Conservation (phyloP, 37 sponge, comb jelly and placozoan species). For the Diacarnus erythraeanus region DNA sequence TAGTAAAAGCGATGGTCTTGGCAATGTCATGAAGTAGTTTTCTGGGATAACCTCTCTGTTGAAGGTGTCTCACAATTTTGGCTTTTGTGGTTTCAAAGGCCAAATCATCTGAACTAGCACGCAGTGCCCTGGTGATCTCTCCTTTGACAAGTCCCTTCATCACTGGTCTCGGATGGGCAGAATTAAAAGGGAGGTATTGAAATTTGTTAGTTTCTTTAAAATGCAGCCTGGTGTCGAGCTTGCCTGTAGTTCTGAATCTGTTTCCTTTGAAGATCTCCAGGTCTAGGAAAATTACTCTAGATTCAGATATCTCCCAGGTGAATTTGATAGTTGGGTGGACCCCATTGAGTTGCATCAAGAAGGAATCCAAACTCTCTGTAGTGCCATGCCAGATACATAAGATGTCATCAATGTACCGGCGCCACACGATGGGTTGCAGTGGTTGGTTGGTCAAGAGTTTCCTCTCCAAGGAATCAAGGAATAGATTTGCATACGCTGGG, state of each 20-base stretch:
- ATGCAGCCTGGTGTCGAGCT: not conserved
- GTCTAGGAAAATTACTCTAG: not conserved
- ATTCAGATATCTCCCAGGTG: not conserved
- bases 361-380: not conserved
- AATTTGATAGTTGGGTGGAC: too few relatives aligned
- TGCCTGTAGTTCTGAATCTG: not conserved
- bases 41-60: not conserved
- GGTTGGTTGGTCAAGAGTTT: not conserved
- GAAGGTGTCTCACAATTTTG: not conserved
- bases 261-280: not conserved
- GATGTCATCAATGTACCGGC: not conserved
- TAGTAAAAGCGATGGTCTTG: not conserved
- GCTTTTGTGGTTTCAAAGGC: not conserved
- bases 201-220: not conserved
- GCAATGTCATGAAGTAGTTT: not conserved
- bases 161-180: not conserved
- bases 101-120: not conserved
- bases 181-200: not conserved
- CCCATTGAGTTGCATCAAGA: not conserved
- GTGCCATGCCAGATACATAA: not conserved
- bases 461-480: not conserved
- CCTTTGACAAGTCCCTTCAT: not conserved
- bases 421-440: not conserved
- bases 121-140: not conserved
- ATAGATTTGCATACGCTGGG: too few relatives aligned